Base-by-base conservation (phyloP, 2,113 vertebrate genomes). In the Pomatostomus ruficeps region DNA sequence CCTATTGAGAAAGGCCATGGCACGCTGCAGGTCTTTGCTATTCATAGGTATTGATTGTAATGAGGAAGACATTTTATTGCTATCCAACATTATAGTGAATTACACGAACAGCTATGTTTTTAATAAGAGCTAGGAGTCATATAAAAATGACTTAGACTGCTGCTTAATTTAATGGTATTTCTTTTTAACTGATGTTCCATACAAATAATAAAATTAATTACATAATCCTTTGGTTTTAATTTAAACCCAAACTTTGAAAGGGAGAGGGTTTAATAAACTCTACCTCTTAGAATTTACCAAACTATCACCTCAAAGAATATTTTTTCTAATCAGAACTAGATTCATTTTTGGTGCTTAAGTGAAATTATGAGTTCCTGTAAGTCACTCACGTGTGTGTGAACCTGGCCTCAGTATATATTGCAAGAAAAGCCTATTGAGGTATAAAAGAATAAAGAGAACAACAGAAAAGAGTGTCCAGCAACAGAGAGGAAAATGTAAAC, bases 21-120 rank as follows among this genome's bases (percentile, higher is more conserved):
- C 9, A 45, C 59, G 11, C 95, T 95, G 96, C 95, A 98, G 84
- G 90, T 91, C 97, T 98, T 98, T 95, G 91, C 92, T 97, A 96
- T 98, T 98, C 97, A 97, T 97, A 86, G 95, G 84, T 93, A 96
- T 96, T 95, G 96, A 98, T 89, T 98, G 96, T 98, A 98, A 98
- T 98, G 96, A 98, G 95, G 95, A 96, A 96, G 87, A 91, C n/a
- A 89, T 94, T 97, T 93, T 87, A 96, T 88, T 89, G 94, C 90
- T 84, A 92, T 92, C 92, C 68, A 89, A 63, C 20, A 18, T 93
- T 95, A 88, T 28, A 61, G 62, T 57, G 77, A 63, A 46, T 85
- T 96, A 95, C 63, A 73, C 0, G 11, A 51, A 79, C n/a, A 88
- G 90, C 54, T 92, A 87, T 73, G 35, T 91, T 96, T 91, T 97